Conservation (phyloP, 1,140 invertebrate species). For the Dreissena rostriformis region DNA sequence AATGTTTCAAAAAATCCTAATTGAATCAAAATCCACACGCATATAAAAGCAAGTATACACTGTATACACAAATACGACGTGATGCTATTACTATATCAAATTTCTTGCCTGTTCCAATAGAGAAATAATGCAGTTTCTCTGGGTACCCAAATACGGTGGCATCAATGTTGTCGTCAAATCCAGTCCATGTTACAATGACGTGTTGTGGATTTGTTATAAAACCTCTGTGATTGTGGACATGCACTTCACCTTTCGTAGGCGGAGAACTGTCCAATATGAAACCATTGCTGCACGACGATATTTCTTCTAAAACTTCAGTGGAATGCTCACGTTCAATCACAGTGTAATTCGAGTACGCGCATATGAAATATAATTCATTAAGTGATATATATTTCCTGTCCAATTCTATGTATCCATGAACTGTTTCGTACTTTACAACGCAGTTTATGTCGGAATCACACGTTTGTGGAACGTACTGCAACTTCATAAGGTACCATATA, state of each 20-base stretch:
- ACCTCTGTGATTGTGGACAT: not conserved
- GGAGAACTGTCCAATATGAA: constrained; percentile 60
- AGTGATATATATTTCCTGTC: not conserved
- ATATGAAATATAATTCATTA: constrained; percentile 41
- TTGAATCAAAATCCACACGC: too few species aligned
- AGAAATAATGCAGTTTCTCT: constrained; percentile 1
- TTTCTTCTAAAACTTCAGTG: constrained; percentile 29
- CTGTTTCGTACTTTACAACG: not conserved
- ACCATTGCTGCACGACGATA: constrained; percentile 59
- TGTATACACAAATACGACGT: too few species aligned
- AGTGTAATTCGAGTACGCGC: constrained; percentile 37
- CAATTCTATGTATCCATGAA: constrained; percentile 25
- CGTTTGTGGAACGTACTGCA: not conserved
- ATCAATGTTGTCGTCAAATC: not conserved
- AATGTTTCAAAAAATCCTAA: too few species aligned
- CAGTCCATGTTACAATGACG: not conserved
- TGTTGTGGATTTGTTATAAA: not conserved
- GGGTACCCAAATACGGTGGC: not conserved
- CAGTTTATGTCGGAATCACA: constrained; percentile 36
- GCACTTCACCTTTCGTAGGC: constrained; percentile 54
- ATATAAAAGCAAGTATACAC: too few species aligned
- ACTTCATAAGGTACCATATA: constrained; percentile 61
- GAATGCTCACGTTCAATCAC: constrained; percentile 9
- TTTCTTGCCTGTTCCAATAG: not conserved
- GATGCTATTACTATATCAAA: too few species aligned